Evolutionary conservation across 2,113 vertebrate species (phyloP).

Genomic region (Gadus chalcogrammus): DNA sequence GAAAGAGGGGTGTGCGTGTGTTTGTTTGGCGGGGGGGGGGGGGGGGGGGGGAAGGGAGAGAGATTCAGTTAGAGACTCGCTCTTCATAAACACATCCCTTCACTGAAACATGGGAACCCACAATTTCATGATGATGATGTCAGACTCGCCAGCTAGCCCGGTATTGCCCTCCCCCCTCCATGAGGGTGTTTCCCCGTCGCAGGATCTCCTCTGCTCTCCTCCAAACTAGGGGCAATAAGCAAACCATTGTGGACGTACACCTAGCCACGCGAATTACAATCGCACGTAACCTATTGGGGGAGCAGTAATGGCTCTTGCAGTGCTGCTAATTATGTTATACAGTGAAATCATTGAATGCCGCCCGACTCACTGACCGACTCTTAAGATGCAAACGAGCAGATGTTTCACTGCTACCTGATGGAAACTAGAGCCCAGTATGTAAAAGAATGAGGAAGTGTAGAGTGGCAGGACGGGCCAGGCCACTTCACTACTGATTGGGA

Average conservation of each 20-base stretch:
- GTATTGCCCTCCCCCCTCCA: conserved; percentile 37
- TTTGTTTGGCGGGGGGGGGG: conserved; percentile 13
- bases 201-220: conserved; percentile 71
- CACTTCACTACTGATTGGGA: not conserved
- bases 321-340: not conserved
- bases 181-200: conserved; percentile 71
- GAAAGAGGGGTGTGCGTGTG: conserved; percentile 22
- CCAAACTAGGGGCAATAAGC: conserved; percentile 31
- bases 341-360: conserved; percentile 4
- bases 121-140: conserved; percentile 55
- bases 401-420: conserved; percentile 28
- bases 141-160: conserved; percentile 57
- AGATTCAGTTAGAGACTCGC: not conserved
- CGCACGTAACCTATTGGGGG: not conserved
- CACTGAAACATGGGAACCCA: conserved; percentile 51
- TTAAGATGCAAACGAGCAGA: conserved; percentile 4
- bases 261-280: too few species aligned
- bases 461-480: conserved; percentile 1
- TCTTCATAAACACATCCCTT: conserved; percentile 15
- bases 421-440: conserved; percentile 9
- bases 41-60: not conserved
- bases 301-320: conserved; percentile 8
- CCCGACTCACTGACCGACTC: conserved; percentile 15
- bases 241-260: too few species aligned
- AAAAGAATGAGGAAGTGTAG: conserved; percentile 56